Evolutionary conservation across 2,113 vertebrate species (phyloP).

Genomic region (Hydrolagus affinis): DNA sequence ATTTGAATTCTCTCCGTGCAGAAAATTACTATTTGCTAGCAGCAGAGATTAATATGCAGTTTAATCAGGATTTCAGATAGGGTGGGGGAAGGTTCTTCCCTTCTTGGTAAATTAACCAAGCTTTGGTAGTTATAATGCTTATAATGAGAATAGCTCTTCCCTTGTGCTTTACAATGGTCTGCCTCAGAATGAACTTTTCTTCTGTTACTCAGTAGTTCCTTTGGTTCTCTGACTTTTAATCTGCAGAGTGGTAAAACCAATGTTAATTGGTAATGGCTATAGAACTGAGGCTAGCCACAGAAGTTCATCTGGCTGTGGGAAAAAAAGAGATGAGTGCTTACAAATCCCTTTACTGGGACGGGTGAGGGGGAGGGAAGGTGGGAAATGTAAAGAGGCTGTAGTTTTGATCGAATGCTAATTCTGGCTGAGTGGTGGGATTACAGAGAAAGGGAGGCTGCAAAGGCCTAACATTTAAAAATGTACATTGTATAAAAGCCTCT

Average conservation of each 20-base stretch:
- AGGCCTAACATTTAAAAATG: constrained; percentile 11
- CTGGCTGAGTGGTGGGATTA: constrained; percentile 20
- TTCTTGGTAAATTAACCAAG: too few relatives aligned
- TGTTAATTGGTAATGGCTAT: constrained; percentile 25
- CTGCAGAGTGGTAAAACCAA: constrained; percentile 15
- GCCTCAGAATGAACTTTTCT: constrained; percentile 12
- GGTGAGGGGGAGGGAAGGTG: constrained; percentile 1
- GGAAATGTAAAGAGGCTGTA: not conserved
- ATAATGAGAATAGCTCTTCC: too few relatives aligned
- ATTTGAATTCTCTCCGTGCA: not conserved
- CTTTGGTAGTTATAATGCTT: too few relatives aligned
- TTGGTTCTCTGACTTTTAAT: constrained; percentile 8
- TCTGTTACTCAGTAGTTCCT: constrained; percentile 3
- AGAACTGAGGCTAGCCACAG: constrained; percentile 7
- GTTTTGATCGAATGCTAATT: constrained; percentile 31
- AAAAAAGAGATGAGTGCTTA: constrained; percentile 7
- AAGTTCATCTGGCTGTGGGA: constrained; percentile 22
- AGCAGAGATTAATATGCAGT: constrained; percentile 7
- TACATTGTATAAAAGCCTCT: constrained; percentile 3
- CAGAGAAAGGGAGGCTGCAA: constrained; percentile 6
- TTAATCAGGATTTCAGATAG: constrained; percentile 7
- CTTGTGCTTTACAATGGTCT: not conserved
- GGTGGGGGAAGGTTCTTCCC: too few relatives aligned
- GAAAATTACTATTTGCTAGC: not conserved
- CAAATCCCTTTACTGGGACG: not conserved